phyloP scores from a whole-genome alignment of 2,888 invertebrate genomes.

The Pterobdella sp. region DNA sequence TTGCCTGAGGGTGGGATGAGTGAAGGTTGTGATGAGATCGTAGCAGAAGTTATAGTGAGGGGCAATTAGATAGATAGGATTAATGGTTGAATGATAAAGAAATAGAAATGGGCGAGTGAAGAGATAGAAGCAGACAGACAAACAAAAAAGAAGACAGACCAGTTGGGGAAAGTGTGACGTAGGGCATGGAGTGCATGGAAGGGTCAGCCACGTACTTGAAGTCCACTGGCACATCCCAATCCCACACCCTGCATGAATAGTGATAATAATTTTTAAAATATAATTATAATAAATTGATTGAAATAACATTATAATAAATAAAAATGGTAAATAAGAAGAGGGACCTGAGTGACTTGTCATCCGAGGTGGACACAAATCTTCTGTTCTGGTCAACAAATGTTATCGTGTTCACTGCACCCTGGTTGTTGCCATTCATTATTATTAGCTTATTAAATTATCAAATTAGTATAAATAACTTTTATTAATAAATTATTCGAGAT shows the following conservation, averaged over 20 bases:
- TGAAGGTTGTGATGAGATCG: background rate
- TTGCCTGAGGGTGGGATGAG: slow-evolving; percentile 58
- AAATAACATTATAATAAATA: background rate
- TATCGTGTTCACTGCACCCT: slow-evolving; percentile 92
- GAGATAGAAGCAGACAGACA: background rate
- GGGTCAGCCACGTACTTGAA: slow-evolving; percentile 99
- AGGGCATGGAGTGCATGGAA: slow-evolving; percentile 96
- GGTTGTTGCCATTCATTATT: too few species aligned
- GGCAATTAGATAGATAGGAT: background rate
- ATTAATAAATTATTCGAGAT: background rate
- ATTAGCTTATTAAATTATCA: too few species aligned
- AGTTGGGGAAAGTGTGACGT: slow-evolving; percentile 56
- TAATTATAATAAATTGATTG: background rate
- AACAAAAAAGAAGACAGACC: background rate
- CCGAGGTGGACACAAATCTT: slow-evolving; percentile 94
- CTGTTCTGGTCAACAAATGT: slow-evolving; percentile 98
- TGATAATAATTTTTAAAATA: background rate
- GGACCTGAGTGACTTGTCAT: slow-evolving; percentile 85
- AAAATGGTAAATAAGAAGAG: background rate
- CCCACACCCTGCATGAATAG: background rate
- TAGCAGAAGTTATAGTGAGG: background rate
- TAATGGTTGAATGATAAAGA: background rate
- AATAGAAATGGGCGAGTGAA: background rate
- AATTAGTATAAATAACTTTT: too few species aligned
- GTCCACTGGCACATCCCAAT: slow-evolving; percentile 66